These are phyloP conservation scores for Corythoichthys haematopterus DNA, from an alignment of 2,113 vertebrate species.

Conservation along the genomic window DNA sequence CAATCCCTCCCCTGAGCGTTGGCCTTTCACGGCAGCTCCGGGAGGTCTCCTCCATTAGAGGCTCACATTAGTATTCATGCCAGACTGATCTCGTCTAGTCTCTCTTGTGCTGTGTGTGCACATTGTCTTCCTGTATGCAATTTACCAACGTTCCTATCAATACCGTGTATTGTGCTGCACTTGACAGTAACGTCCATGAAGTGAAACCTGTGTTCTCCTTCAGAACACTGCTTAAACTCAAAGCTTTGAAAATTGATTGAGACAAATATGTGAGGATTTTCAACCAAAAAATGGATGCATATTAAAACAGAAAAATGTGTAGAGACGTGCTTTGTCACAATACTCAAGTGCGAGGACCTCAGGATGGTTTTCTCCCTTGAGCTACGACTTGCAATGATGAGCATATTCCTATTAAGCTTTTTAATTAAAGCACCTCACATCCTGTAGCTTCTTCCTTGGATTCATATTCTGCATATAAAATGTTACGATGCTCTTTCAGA, in stretches of 20 bases:
- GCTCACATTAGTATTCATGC: constrained; percentile 44
- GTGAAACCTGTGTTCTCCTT: neutral
- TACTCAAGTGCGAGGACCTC: constrained; percentile 29
- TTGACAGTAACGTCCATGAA: neutral
- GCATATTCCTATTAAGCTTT: constrained; percentile 7
- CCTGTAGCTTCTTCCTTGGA: neutral
- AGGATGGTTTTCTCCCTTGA: constrained; percentile 33
- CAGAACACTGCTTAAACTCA: neutral
- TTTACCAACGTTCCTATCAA: neutral
- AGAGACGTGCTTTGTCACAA: neutral
- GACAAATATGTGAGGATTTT: neutral
- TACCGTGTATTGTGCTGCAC: neutral
- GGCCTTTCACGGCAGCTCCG: constrained; percentile 22
- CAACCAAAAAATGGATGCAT: neutral
- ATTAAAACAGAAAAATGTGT: neutral
- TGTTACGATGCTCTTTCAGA: constrained; percentile 4
- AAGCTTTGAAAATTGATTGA: neutral
- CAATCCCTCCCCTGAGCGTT: constrained; percentile 34
- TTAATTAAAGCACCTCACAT: constrained; percentile 2
- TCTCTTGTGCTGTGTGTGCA: constrained; percentile 10
- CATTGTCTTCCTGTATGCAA: constrained; percentile 1
- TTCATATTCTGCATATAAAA: constrained; percentile 10
- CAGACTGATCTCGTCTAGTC: constrained; percentile 18
- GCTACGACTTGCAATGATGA: constrained; percentile 20
- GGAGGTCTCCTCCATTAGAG: constrained; percentile 27